Evolutionary conservation across 1,140 invertebrate genomes (phyloP).

Genomic region (Coenobita brevimanus): DNA sequence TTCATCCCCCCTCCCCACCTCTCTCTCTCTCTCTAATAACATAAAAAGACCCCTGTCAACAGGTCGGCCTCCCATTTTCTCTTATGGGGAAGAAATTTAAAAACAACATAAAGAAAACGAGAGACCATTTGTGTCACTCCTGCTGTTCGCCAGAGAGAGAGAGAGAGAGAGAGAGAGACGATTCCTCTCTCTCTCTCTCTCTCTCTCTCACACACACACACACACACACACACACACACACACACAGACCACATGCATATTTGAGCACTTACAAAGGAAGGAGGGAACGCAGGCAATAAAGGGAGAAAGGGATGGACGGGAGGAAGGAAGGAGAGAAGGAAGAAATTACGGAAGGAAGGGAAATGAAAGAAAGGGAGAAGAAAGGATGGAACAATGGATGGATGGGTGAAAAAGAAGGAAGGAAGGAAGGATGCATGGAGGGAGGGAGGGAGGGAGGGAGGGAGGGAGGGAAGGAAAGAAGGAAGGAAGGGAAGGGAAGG

Average conservation of each 20-base stretch:
- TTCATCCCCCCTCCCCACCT: too few relatives aligned
- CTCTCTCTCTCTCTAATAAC: too few relatives aligned
- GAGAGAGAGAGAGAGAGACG: neutral
- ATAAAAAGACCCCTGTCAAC: too few relatives aligned
- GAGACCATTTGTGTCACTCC: neutral
- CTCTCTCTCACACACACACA: conserved; percentile 5
- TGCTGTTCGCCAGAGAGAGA: neutral
- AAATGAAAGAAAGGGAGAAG: neutral
- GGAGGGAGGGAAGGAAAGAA: too few relatives aligned
- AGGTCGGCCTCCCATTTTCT: too few relatives aligned
- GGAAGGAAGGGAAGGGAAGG: too few relatives aligned
- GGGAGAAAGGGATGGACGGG: neutral
- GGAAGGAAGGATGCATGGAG: neutral
- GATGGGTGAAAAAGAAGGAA: neutral
- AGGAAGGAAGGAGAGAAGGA: neutral
- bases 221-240: conserved; percentile 20
- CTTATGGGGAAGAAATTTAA: too few relatives aligned
- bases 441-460: too few relatives aligned
- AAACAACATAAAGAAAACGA: too few relatives aligned
- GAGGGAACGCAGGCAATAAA: neutral
- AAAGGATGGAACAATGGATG: neutral
- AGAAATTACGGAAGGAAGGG: neutral
- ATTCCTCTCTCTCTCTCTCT: neutral
- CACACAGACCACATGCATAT: conserved; percentile 1
- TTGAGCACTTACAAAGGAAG: neutral